Conservation (phyloP, 1,140 invertebrate genomes). For the Drosophila burlai region DNA sequence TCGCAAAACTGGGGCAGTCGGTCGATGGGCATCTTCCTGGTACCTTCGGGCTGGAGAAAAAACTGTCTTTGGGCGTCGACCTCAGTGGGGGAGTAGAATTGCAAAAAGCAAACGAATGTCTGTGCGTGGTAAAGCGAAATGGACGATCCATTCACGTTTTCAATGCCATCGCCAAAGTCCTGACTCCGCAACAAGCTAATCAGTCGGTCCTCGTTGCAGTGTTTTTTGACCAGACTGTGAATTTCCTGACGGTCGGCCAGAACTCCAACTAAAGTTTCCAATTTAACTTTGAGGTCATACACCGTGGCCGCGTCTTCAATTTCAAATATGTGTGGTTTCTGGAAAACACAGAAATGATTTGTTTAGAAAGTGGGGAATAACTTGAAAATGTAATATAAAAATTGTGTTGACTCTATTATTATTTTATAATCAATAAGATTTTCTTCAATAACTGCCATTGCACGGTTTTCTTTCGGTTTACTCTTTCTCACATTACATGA, state of each 20-base stretch:
- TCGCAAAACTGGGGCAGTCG: constrained; percentile 12
- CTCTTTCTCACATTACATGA: no score
- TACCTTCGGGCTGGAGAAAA: background rate
- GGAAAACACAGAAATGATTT: background rate
- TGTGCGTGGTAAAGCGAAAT: constrained; percentile 14
- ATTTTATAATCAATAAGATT: background rate
- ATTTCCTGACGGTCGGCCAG: constrained; percentile 3
- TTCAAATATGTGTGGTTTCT: constrained; percentile 12
- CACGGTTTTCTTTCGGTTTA: no score
- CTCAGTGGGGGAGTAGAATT: constrained; percentile 16
- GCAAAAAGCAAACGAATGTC: constrained; percentile 9
- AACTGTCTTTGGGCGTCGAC: constrained; percentile 4
- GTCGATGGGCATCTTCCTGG: constrained; percentile 15
- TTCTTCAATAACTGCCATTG: no score
- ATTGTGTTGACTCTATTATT: no score
- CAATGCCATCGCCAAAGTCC: background rate
- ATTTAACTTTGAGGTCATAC: constrained; percentile 4
- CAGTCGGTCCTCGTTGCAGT: background rate
- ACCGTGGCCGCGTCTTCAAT: constrained; percentile 2
- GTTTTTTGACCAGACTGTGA: background rate
- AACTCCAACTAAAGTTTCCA: constrained; percentile 4
- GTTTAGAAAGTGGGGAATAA: background rate
- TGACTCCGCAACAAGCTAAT: background rate
- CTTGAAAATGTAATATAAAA: no score
- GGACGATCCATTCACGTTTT: constrained; percentile 4